Percentiles rank a stretch among this genome's conserved stretches.
phyloP scores from a whole-genome alignment of 2,113 vertebrate species.

The Gadus macrocephalus region DNA sequence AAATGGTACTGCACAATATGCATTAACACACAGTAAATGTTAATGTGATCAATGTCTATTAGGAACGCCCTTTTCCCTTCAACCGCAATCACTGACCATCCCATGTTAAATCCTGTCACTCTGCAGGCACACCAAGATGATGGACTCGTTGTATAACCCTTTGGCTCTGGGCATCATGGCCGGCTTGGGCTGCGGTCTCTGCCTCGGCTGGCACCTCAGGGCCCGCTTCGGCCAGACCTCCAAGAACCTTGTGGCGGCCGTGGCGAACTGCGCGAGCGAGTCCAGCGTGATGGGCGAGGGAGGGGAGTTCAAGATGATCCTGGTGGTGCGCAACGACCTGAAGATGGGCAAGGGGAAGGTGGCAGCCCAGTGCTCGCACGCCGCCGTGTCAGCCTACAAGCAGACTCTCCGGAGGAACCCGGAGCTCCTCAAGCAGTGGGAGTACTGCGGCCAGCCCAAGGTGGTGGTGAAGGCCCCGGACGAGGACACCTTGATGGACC shows the following conservation, averaged over 20 bases:
- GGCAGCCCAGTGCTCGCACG: conserved; percentile 91
- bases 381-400: conserved; percentile 90
- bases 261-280: conserved; percentile 50
- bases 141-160: conserved; percentile 73
- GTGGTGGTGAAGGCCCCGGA: conserved; percentile 90
- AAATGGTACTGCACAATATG: too few relatives aligned
- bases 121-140: conserved; percentile 49
- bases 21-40: too few relatives aligned
- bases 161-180: conserved; percentile 69
- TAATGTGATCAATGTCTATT: too few relatives aligned
- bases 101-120: background rate
- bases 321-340: conserved; percentile 87
- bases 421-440: conserved; percentile 87
- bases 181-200: conserved; percentile 80
- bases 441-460: conserved; percentile 93
- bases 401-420: conserved; percentile 83
- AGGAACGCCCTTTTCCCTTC: too few relatives aligned
- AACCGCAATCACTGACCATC: too few relatives aligned
- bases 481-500: conserved; percentile 78
- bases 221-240: conserved; percentile 43
- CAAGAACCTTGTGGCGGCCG: rapidly evolving
- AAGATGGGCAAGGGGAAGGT: conserved; percentile 98
- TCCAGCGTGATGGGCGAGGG: conserved; percentile 80
- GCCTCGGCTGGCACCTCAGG: conserved; percentile 85
- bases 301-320: conserved; percentile 91